These are phyloP conservation scores for Scaptomyza flava DNA, from an alignment of 2,888 invertebrate species.

Conservation along the genomic window DNA sequence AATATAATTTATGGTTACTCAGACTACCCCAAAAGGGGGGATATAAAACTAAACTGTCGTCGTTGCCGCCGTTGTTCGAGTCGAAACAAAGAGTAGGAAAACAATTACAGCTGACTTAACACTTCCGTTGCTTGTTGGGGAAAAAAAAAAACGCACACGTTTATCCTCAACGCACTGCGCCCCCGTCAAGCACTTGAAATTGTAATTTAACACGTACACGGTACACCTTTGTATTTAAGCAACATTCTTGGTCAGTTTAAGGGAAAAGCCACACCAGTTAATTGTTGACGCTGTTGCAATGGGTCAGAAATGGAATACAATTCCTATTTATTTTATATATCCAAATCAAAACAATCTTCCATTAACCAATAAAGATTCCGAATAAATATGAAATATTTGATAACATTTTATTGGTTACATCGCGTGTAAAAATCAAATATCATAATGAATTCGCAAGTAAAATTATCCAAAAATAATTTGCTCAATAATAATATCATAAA, in stretches of 20 bases:
- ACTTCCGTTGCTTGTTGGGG: slow-evolving; percentile 76
- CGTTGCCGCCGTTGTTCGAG: slow-evolving; percentile 22
- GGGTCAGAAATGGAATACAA: not conserved
- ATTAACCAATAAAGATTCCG: too few species aligned
- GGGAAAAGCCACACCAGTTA: not conserved
- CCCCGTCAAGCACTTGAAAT: slow-evolving; percentile 61
- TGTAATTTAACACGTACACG: slow-evolving; percentile 75
- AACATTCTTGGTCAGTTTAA: slow-evolving; percentile 8
- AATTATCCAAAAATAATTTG: slow-evolving; percentile 64
- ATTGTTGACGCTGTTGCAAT: not conserved
- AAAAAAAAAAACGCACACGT: slow-evolving; percentile 64
- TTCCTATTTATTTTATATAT: too few species aligned
- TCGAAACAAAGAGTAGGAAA: slow-evolving; percentile 64
- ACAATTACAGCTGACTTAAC: slow-evolving; percentile 80
- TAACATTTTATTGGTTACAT: slow-evolving; percentile 64
- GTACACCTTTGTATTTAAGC: slow-evolving; percentile 21
- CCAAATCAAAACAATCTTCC: too few species aligned
- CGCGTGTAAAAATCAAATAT: slow-evolving; percentile 51
- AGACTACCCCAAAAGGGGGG: slow-evolving; percentile 40
- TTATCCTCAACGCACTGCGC: slow-evolving; percentile 64
- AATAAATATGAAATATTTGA: too few species aligned
- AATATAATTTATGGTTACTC: slow-evolving; percentile 75
- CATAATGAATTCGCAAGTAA: slow-evolving; percentile 33
- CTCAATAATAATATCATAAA: slow-evolving; percentile 47
- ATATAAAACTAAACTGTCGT: slow-evolving; percentile 70